phyloP scores from a whole-genome alignment of 2,797 vertebrate species.

The Centropyge bicolor region DNA sequence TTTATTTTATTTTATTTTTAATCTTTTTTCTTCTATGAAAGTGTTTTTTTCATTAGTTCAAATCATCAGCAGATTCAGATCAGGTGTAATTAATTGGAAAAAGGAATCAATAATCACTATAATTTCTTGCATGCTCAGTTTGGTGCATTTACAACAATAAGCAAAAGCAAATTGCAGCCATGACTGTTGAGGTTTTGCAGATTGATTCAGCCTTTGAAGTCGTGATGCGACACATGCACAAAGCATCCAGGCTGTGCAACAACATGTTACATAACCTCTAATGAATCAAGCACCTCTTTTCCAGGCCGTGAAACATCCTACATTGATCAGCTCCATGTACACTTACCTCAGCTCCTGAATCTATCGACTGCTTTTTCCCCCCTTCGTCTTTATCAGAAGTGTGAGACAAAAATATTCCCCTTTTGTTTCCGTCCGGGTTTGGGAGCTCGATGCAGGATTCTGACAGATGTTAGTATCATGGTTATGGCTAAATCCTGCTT shows the following conservation, averaged over 20 bases:
- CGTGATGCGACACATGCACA: conserved; percentile 11
- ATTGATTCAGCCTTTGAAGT: not conserved
- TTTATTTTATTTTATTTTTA: too few relatives aligned
- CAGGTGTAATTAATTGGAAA: not conserved
- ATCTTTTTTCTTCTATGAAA: too few relatives aligned
- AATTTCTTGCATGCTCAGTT: not conserved
- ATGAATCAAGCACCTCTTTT: conserved; percentile 41
- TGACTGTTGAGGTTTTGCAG: not conserved
- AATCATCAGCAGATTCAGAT: not conserved
- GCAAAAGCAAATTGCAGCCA: not conserved
- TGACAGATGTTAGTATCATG: conserved; percentile 86
- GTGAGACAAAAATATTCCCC: conserved; percentile 49
- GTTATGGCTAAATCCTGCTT: conserved; percentile 84
- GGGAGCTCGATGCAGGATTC: conserved; percentile 59
- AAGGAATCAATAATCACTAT: not conserved
- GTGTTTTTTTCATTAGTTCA: not conserved
- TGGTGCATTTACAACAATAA: not conserved
- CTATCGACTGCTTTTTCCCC: conserved; percentile 30
- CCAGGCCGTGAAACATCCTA: conserved; percentile 34
- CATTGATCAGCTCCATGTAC: conserved; percentile 30
- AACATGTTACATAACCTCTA: conserved; percentile 69
- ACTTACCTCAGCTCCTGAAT: conserved; percentile 76
- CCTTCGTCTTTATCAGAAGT: conserved; percentile 14
- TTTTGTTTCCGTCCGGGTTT: conserved; percentile 51
- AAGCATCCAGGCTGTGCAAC: conserved; percentile 27